Evolutionary conservation across 2,113 vertebrate genomes (phyloP).

Genomic region (Spea bombifrons): DNA sequence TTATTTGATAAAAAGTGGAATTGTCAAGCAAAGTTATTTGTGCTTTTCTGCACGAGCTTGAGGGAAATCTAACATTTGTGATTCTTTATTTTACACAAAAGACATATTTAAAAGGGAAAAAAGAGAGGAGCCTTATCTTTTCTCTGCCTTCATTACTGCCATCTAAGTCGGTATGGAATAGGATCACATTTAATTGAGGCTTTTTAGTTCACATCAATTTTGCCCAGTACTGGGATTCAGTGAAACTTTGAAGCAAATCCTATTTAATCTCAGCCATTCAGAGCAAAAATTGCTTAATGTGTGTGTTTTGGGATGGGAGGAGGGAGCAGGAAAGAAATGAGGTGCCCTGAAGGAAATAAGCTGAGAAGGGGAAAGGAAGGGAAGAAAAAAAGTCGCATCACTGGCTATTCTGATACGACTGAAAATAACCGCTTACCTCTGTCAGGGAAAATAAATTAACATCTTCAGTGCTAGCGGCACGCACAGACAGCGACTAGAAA

Average conservation of each 20-base stretch:
- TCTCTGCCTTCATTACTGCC: conserved; percentile 21
- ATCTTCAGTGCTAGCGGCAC: conserved; percentile 9
- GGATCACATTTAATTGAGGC: conserved; percentile 45
- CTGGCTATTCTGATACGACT: conserved; percentile 33
- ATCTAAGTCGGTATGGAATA: conserved; percentile 34
- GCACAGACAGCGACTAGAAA: background rate
- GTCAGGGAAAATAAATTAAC: conserved; percentile 32
- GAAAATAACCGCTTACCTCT: conserved; percentile 23
- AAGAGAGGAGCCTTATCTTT: conserved; percentile 32
- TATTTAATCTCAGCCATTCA: conserved; percentile 49
- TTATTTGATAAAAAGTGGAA: conserved; percentile 14
- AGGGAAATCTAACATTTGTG: conserved; percentile 42
- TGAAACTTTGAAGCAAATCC: conserved; percentile 48
- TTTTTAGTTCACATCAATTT: conserved; percentile 43
- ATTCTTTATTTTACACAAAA: conserved; percentile 40
- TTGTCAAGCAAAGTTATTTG: conserved; percentile 4
- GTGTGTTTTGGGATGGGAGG: conserved; percentile 31
- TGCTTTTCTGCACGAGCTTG: conserved; percentile 4
- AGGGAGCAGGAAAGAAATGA: background rate
- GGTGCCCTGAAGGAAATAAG: conserved; percentile 28
- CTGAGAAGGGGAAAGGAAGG: background rate
- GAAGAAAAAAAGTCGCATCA: conserved; percentile 21
- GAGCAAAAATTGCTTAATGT: conserved; percentile 37
- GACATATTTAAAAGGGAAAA: conserved; percentile 23
- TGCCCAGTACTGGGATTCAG: conserved; percentile 46